phyloP scores from a whole-genome alignment of 1,140 invertebrate genomes.

The Apis florea region DNA sequence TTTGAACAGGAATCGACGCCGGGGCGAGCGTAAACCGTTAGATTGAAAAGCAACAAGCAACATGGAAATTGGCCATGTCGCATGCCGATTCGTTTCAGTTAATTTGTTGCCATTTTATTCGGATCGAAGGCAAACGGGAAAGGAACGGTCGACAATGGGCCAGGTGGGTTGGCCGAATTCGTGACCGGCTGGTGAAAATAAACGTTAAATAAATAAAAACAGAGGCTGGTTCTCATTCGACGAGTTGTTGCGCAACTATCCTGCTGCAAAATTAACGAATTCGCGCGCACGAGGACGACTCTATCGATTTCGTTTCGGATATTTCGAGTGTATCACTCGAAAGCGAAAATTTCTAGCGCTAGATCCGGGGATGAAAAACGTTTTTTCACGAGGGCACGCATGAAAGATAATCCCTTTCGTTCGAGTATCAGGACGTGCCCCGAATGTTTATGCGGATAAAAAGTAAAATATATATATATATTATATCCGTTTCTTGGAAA shows the following conservation, averaged over 20 bases:
- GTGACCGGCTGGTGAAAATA: neutral
- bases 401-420: neutral
- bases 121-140: neutral
- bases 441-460: neutral
- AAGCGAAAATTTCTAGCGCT: neutral
- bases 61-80: neutral
- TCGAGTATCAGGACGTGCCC: too few relatives aligned
- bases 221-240: neutral
- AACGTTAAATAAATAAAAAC: conserved; percentile 27
- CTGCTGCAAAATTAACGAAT: conserved; percentile 32
- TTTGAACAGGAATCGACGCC: neutral
- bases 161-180: too few relatives aligned
- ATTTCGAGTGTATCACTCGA: conserved; percentile 7
- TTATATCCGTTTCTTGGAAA: too few relatives aligned
- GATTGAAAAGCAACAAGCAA: conserved; percentile 15
- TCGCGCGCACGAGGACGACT: neutral
- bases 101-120: conserved; percentile 12
- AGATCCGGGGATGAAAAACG: neutral
- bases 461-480: neutral
- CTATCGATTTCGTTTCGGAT: conserved; percentile 15
- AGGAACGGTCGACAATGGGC: neutral
- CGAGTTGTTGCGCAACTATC: neutral
- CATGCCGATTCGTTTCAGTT: conserved; percentile 22
- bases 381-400: conserved; percentile 18
- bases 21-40: neutral